Conservation (phyloP, 2,797 vertebrate genomes). For the Trematomus bernacchii region DNA sequence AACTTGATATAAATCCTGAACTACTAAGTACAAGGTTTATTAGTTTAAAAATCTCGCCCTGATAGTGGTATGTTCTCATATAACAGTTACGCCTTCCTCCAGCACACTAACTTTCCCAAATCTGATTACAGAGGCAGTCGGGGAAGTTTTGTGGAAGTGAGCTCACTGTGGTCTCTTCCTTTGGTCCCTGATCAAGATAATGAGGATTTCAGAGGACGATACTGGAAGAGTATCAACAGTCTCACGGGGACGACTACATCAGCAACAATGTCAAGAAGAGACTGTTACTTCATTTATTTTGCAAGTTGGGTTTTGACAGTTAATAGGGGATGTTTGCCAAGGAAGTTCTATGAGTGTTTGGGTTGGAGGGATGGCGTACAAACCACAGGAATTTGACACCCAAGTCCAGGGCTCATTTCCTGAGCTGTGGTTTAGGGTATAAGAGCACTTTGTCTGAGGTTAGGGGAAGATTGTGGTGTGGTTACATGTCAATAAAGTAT, state of each 20-base stretch:
- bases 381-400: background rate
- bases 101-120: constrained; percentile 46
- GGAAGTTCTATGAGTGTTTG: background rate
- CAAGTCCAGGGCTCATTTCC: background rate
- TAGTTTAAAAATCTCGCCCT: constrained; percentile 60
- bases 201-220: constrained; percentile 9
- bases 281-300: background rate
- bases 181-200: constrained; percentile 16
- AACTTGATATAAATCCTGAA: constrained; percentile 14
- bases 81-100: constrained; percentile 32
- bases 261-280: background rate
- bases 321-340: background rate
- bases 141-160: constrained; percentile 55
- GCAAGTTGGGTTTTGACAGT: background rate
- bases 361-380: background rate
- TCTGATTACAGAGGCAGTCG: constrained; percentile 38
- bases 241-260: background rate
- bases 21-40: constrained; percentile 21
- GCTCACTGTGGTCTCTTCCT: constrained; percentile 41
- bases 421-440: background rate
- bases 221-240: background rate
- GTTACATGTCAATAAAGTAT: background rate
- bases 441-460: background rate
- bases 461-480: background rate
- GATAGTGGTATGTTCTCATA: constrained; percentile 37